Base-by-base conservation (phyloP, 2,888 invertebrate genomes). In the Pammene fasciana region DNA sequence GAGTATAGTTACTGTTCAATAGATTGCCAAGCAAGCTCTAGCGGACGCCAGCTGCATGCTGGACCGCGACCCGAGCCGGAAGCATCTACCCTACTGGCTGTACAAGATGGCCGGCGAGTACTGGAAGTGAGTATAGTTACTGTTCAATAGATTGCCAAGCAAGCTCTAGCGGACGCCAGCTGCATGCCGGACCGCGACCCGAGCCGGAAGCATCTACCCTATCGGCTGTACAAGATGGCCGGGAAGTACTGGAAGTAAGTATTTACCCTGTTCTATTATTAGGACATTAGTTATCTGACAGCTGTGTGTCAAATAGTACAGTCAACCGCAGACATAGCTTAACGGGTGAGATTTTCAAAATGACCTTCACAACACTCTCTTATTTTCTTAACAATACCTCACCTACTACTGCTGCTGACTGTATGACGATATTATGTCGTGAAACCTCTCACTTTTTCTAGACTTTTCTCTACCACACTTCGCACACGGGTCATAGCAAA, bases 231-330 rank as follows among this genome's bases (percentile, higher is more conserved):
- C 86, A 95, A 94, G 86, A 94, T 95, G 86, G 96, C 96, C 43
- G 96, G 96, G 68, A 96, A 96, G 85, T 97, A 97, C 91, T 97
- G 97, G 97, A 96, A 96, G 97, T 97, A 80, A 94, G 96, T 95
- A 14, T 26, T 26, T 26, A 26, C 26, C n/a, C n/a, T 26, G 26
- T 26, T 26, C 26, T 3, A 26, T 26, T n/a, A n/a, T n/a, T n/a
- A n/a, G n/a, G n/a, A n/a, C n/a, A n/a, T n/a, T n/a, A n/a, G n/a
- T n/a, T n/a, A n/a, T n/a, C n/a, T n/a, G n/a, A n/a, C n/a, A n/a
- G n/a, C n/a, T n/a, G n/a, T n/a, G n/a, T n/a, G n/a, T n/a, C n/a
- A n/a, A n/a, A n/a, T n/a, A n/a, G n/a, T n/a, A n/a, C n/a, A n/a
- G n/a, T n/a, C n/a, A n/a, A n/a, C n/a, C n/a, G n/a, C n/a, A n/a